Conservation (phyloP, 1,140 invertebrate genomes). For the Zeugodacus cucurbitae region DNA sequence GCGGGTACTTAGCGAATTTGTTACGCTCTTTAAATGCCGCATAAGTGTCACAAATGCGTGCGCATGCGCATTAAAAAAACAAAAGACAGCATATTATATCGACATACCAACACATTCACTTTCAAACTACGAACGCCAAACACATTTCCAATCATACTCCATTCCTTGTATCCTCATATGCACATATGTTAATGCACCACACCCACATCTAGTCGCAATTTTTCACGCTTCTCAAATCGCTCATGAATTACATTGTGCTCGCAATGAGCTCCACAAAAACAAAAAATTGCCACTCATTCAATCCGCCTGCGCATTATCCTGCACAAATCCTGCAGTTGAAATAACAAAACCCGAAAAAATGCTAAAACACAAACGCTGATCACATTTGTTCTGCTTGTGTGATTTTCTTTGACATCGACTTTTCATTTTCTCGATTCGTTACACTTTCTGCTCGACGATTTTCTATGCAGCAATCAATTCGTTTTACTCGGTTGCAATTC, state of each 20-base stretch:
- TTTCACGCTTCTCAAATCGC: slow-evolving; percentile 38
- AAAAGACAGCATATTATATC: background rate
- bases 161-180: background rate
- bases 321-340: background rate
- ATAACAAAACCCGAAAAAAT: background rate
- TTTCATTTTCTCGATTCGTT: slow-evolving; percentile 23
- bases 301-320: slow-evolving; percentile 9
- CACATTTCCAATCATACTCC: background rate
- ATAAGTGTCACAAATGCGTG: slow-evolving; percentile 32
- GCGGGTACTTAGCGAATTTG: background rate
- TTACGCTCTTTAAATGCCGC: slow-evolving; percentile 20
- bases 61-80: background rate
- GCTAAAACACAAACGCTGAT: background rate
- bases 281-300: background rate
- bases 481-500: slow-evolving; percentile 40
- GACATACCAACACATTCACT: background rate
- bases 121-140: background rate
- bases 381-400: slow-evolving; percentile 31
- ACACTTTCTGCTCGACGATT: slow-evolving; percentile 33
- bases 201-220: slow-evolving; percentile 23
- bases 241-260: background rate
- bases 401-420: slow-evolving; percentile 23
- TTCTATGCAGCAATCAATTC: slow-evolving; percentile 33
- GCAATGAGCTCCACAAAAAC: background rate
- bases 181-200: slow-evolving; percentile 2